These are phyloP conservation scores for Acromyrmex heyeri DNA, from an alignment of 1,140 invertebrate species.

Conservation along the genomic window DNA sequence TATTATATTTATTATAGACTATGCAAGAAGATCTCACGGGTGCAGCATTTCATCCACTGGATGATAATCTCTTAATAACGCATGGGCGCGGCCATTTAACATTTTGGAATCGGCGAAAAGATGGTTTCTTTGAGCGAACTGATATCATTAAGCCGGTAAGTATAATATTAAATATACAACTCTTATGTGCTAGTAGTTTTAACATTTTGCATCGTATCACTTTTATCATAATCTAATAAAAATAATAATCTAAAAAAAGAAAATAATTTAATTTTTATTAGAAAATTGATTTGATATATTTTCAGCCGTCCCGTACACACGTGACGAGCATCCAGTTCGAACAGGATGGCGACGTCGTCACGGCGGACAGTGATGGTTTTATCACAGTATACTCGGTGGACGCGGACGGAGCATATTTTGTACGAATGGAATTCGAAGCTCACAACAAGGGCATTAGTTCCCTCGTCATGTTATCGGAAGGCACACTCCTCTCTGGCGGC, in stretches of 20 bases:
- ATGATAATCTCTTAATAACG: conserved; percentile 97
- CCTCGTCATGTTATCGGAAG: conserved; percentile 95
- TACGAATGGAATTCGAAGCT: conserved; percentile 95
- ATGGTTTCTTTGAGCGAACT: conserved; percentile 95
- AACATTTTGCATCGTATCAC: not conserved
- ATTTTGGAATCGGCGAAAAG: conserved; percentile 96
- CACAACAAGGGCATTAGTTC: conserved; percentile 95
- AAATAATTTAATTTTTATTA: not conserved
- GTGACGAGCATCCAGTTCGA: conserved; percentile 96
- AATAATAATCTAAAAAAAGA: too few species aligned
- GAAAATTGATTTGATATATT: not conserved
- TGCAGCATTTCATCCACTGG: conserved; percentile 96
- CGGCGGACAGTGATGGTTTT: conserved; percentile 97
- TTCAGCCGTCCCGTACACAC: conserved; percentile 92
- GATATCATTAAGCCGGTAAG: conserved; percentile 94
- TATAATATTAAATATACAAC: not conserved
- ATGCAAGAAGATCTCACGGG: conserved; percentile 96
- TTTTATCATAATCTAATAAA: not conserved
- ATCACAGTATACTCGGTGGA: conserved; percentile 97
- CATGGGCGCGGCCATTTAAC: conserved; percentile 97
- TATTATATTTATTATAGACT: conserved; percentile 87
- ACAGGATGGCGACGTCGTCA: conserved; percentile 97
- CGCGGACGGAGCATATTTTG: conserved; percentile 95
- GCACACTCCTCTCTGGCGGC: conserved; percentile 95
- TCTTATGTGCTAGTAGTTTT: not conserved